phyloP scores from a whole-genome alignment of 2,888 invertebrate species.

The Cephus sareptanus region DNA sequence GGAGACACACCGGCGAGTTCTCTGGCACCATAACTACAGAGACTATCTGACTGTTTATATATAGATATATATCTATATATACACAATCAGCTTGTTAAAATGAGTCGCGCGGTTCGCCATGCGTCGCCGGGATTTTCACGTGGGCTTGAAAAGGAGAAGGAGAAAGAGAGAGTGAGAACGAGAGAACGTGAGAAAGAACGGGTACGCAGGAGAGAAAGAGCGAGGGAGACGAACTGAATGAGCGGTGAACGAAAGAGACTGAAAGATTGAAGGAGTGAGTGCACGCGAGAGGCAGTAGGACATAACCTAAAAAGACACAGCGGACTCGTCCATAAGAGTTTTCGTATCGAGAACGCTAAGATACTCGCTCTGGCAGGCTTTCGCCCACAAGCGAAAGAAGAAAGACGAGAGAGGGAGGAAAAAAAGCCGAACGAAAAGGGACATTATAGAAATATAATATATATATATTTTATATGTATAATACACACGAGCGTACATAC shows the following conservation, averaged over 20 bases:
- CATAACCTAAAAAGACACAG: neutral
- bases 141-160: slow-evolving; percentile 2
- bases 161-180: neutral
- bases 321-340: neutral
- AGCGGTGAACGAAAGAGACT: neutral
- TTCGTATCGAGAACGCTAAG: neutral
- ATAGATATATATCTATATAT: too few relatives aligned
- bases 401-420: neutral
- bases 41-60: too few relatives aligned
- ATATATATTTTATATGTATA: neutral
- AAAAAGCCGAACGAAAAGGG: neutral
- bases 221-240: neutral
- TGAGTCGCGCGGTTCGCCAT: neutral
- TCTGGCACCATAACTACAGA: neutral
- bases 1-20: neutral
- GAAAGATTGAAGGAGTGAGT: neutral
- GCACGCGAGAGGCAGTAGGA: neutral
- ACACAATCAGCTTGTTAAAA: neutral
- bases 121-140: slow-evolving; percentile 1
- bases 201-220: neutral
- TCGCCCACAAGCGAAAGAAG: neutral
- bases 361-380: neutral
- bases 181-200: neutral
- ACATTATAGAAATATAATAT: neutral
- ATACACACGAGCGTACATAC: neutral